Conservation (phyloP, 2,797 vertebrate species). For the Sebastes baramenuke region DNA sequence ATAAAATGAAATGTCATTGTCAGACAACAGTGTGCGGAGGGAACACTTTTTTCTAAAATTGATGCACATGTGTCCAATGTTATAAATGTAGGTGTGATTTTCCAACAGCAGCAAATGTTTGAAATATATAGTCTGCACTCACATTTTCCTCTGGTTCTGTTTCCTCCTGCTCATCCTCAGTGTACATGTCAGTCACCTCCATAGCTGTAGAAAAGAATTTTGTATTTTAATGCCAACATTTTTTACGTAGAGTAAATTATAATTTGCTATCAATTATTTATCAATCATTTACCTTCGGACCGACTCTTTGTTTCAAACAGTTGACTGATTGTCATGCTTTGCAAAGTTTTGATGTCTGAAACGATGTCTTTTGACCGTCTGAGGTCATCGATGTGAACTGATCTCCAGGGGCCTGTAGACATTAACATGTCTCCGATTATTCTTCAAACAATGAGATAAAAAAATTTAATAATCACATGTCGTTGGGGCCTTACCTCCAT, state of each 20-base stretch:
- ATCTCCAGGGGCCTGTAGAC: constrained; percentile 89
- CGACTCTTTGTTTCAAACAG: constrained; percentile 81
- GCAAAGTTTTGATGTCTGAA: constrained; percentile 88
- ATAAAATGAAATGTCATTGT: background rate
- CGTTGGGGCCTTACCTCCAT: constrained; percentile 86
- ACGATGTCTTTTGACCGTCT: constrained; percentile 87
- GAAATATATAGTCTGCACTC: constrained; percentile 32
- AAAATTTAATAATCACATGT: background rate
- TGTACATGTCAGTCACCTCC: constrained; percentile 76
- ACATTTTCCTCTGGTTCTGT: constrained; percentile 62
- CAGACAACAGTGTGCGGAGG: background rate
- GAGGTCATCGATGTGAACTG: constrained; percentile 95
- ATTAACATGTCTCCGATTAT: background rate
- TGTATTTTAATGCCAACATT: background rate
- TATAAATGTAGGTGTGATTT: background rate
- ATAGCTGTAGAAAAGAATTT: constrained; percentile 67
- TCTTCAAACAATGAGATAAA: background rate
- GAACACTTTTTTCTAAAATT: background rate
- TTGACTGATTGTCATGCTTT: constrained; percentile 90
- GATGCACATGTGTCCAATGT: background rate
- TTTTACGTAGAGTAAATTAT: background rate
- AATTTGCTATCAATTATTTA: background rate
- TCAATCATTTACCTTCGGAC: constrained; percentile 65
- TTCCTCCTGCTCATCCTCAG: constrained; percentile 42
- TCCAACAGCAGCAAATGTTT: background rate